Base-by-base conservation (phyloP, 2,888 invertebrate genomes). In the Dasysyrphus albostriatus region DNA sequence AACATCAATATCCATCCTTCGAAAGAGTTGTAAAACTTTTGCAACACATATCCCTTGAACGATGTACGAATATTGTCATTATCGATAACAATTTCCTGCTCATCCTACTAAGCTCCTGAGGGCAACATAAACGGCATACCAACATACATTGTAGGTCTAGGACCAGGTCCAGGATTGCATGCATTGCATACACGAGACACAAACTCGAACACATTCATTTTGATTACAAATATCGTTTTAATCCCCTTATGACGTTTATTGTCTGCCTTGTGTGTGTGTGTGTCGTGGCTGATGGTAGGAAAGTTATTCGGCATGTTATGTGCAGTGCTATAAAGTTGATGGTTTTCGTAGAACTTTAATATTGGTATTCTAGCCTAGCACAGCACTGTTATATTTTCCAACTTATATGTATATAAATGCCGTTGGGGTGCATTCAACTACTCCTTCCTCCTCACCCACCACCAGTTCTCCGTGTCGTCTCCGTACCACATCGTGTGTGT, bases 161-260 rank as follows among this genome's bases (percentile, higher is more conserved):
- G 42, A 29, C 42, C 42, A 42, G 42, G 24, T 49, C 54, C 37
- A 16, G 24, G 42, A 37, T 32, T n/a, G 2, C 61, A 19, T 24
- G n/a, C 44, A 29, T n/a, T n/a, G 37, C 59, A 39, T 6, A 7
- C 10, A 37, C 42, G 24, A 59, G 19, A 59, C 29, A 44, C 65
- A 69, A 59, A 56, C 75, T 61, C 74, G 51, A 37, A 24, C 42
- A 54, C 77, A 82, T 82, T 70, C 82, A 77, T 81, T 85, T 73
- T 85, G 85, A 82, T 85, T 82, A 85, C 82, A 85, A 78, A 85
- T 85, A 77, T 82, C 85, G 85, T 78, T 85, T 85, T 85, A 85
- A 85, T 81, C 85, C 82, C 82, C 77, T 85, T 85, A 77, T 82
- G 82, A 81, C 81, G 82, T 77, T 78, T 77, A 82, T 85, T 82